Percentiles rank a stretch among this genome's conserved stretches.
phyloP scores from a whole-genome alignment of 2,113 vertebrate genomes.

The Leptodactylus fuscus region DNA sequence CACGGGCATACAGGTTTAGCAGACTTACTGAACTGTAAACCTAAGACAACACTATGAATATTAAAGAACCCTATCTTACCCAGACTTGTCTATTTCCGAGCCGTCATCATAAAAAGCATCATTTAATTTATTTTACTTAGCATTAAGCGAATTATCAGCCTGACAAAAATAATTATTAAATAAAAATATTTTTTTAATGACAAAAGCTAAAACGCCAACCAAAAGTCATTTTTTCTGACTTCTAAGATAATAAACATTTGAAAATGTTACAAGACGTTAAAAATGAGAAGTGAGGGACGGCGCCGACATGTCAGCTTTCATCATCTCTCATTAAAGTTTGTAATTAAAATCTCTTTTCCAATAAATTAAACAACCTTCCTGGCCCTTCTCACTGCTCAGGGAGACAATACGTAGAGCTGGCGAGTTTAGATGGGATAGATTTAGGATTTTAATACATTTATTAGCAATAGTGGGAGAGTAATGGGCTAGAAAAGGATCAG shows the following conservation, averaged over 20 bases:
- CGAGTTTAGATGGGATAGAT: background rate
- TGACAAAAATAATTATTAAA: background rate
- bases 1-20: no score
- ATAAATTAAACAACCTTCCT: conserved; percentile 40
- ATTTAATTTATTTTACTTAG: background rate
- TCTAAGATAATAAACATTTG: conserved; percentile 29
- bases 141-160: background rate
- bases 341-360: conserved; percentile 52
- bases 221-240: background rate
- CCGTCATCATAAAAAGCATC: background rate
- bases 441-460: background rate
- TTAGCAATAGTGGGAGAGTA: background rate
- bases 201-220: background rate
- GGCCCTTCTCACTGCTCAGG: conserved; percentile 3
- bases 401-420: background rate
- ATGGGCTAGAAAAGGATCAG: background rate
- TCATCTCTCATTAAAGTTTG: conserved; percentile 47
- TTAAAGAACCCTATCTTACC: background rate
- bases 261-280: conserved; percentile 36
- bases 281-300: conserved; percentile 32
- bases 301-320: conserved; percentile 47
- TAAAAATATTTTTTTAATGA: background rate
- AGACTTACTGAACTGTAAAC: no score
- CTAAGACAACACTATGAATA: background rate
- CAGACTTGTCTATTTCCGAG: background rate